A percentile compares a stretch with the other conserved stretches of the same genome.
phyloP scores from a whole-genome alignment of 2,113 vertebrate species.

The Danio rerio region GRCz12tu NC_133199.1:37518501-37519000 shows the following conservation, averaged over 20 bases:
- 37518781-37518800: background rate
- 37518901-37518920: too few species aligned
- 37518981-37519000: too few species aligned
- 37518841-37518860: background rate
- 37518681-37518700: background rate
- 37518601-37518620: background rate
- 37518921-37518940: background rate
- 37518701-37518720: background rate
- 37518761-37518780: background rate
- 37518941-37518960: background rate
- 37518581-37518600: background rate
- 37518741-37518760: background rate
- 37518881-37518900: too few species aligned
- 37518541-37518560: background rate
- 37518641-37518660: background rate
- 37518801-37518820: slow-evolving; percentile 1
- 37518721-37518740: background rate
- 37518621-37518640: background rate
- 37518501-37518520: background rate
- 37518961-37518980: too few species aligned
- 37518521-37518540: background rate
- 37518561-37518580: background rate
- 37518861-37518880: background rate
- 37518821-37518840: background rate
- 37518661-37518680: background rate